Evolutionary conservation across 2,888 invertebrate species (phyloP), one percentile per base, ranked within the genome.

Genomic region (Cheilosia soror): DNA sequence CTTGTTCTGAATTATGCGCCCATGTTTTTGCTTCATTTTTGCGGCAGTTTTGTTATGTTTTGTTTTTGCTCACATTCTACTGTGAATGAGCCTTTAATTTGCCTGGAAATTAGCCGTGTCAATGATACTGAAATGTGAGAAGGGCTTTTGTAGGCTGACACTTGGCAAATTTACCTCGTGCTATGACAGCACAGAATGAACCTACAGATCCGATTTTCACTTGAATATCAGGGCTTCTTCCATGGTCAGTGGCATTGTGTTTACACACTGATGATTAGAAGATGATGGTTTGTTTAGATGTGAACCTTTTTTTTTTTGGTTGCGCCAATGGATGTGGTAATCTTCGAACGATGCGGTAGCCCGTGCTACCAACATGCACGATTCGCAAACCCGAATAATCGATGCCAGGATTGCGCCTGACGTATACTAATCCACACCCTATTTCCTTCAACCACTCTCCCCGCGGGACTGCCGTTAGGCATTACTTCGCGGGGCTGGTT

Each of bases 31-130:
- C 25, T 58, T 49, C 27, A 15, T 40, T 44, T 25, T 55, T 57
- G 2, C 20, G 27, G 11, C 29, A 20, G 62, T n/a, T 9, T 37
- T 63, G 44, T 33, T 33, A 9, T 78, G 44, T 69, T 63, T 7
- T 58, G 33, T 58, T 72, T 78, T 76, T 78, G 60, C 71, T 65
- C 47, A 40, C 60, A 65, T 55, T 72, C 81, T 81, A 76, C 81
- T 81, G 76, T 77, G 85, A 85, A 85, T 81, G 76, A 81, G 85
- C 66, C 85, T 81, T 85, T 85, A 85, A 85, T 85, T 85, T 85
- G 85, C 51, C 31, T 85, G 72, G 66, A 85, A 85, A 85, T 85
- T 85, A 85, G 66, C 85, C 81, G 77, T 85, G 63, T 81, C 85
- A 85, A 63, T 77, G 85, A 85, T 75, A 80, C 66, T 49, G 60